Conservation (phyloP, 2,113 vertebrate genomes). For the Elgaria multicarinata region DNA sequence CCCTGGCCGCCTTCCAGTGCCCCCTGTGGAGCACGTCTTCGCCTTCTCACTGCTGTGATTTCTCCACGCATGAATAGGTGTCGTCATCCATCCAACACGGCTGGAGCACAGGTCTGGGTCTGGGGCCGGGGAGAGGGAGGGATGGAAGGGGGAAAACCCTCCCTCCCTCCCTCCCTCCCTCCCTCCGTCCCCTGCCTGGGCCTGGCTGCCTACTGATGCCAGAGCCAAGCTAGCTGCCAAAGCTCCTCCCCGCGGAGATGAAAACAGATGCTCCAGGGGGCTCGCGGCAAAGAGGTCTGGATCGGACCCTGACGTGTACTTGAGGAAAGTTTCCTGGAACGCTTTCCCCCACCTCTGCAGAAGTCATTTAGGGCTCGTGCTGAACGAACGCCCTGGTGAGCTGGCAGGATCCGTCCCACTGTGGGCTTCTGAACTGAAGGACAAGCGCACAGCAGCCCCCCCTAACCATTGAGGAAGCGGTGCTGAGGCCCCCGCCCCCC, state of each 20-base stretch:
- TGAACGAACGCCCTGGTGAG: background rate
- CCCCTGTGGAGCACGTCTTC: background rate
- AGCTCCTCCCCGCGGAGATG: background rate
- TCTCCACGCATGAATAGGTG: background rate
- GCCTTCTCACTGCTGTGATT: background rate
- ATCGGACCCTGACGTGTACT: too few relatives aligned
- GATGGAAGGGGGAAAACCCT: background rate
- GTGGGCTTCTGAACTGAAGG: too few relatives aligned
- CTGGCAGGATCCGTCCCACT: background rate
- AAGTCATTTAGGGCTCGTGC: background rate
- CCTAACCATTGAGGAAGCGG: too few relatives aligned
- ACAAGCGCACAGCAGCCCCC: too few relatives aligned
- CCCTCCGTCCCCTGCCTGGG: background rate
- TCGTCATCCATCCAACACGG: background rate
- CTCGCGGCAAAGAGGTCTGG: background rate
- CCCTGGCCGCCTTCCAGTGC: background rate
- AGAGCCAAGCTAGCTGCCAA: background rate
- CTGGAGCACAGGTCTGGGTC: background rate
- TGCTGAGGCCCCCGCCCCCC: too few relatives aligned
- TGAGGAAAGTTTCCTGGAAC: background rate
- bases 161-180: too few relatives aligned
- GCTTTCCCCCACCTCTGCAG: background rate
- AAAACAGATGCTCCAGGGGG: background rate
- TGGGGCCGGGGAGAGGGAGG: background rate
- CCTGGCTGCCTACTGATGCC: background rate